Conservation (phyloP, 2,113 vertebrate species). For the Apaloderma vittatum region DNA sequence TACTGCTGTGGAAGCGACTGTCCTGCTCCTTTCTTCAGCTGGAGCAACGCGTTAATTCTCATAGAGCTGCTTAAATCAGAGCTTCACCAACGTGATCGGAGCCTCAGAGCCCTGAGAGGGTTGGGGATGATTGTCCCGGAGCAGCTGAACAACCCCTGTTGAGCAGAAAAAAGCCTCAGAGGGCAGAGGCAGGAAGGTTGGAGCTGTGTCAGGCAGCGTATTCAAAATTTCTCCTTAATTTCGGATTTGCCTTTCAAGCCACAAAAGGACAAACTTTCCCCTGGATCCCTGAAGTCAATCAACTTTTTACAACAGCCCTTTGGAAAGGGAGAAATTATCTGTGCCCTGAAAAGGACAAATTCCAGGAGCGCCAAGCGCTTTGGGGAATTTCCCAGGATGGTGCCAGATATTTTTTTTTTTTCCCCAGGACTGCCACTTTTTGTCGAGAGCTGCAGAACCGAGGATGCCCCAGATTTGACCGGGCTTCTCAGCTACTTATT, state of each 20-base stretch:
- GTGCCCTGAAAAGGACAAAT: background rate
- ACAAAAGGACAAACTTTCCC: background rate
- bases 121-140: background rate
- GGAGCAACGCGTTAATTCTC: background rate
- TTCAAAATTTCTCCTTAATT: background rate
- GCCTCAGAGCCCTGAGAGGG: background rate
- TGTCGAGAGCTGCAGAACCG: accelerated
- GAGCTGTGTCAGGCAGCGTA: background rate
- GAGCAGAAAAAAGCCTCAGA: background rate
- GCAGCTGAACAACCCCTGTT: background rate
- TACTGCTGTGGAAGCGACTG: background rate
- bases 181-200: background rate
- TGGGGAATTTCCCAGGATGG: no score
- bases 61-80: background rate
- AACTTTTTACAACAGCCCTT: accelerated
- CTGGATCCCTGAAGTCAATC: background rate
- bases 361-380: accelerated
- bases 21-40: background rate
- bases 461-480: background rate
- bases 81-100: accelerated
- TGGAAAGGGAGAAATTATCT: background rate
- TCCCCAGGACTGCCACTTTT: background rate
- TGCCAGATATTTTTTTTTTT: background rate
- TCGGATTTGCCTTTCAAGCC: background rate
- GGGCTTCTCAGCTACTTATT: accelerated